phyloP scores from a whole-genome alignment of 35 echinoderm and acorn worm species.

The Chiridota heheva region DNA sequence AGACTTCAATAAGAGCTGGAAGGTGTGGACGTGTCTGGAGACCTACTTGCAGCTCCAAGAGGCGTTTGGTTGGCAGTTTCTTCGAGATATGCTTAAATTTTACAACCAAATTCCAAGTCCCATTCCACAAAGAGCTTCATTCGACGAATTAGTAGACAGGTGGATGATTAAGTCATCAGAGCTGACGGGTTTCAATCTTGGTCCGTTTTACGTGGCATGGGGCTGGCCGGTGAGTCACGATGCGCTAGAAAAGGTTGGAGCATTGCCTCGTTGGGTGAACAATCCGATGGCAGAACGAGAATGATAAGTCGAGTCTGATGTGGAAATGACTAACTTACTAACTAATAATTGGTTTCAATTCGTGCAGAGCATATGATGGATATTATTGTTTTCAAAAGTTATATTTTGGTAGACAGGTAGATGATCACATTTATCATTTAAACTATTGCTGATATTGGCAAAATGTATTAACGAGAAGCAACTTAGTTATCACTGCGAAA shows the following conservation, averaged over 20 bases:
- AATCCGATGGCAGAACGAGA: not conserved
- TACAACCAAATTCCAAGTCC: not conserved
- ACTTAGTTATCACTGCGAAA: no score
- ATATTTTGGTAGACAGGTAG: no score
- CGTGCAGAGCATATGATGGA: no score
- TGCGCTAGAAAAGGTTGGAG: not conserved
- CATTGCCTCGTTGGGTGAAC: not conserved
- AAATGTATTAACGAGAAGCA: no score
- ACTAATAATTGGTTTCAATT: no score
- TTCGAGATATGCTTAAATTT: not conserved
- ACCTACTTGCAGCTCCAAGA: slow-evolving; percentile 5
- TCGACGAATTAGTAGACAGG: not conserved
- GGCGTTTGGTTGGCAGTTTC: no score
- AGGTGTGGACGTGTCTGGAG: not conserved
- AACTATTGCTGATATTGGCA: no score
- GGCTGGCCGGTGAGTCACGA: slow-evolving; percentile 10
- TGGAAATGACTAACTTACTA: no score
- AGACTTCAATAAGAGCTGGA: not conserved
- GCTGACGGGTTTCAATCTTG: not conserved
- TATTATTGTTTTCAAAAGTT: no score
- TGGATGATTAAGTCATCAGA: not conserved
- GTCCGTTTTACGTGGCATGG: slow-evolving; percentile 3
- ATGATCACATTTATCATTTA: no score
- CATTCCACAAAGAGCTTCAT: not conserved
- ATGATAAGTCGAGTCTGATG: no score